Conservation (phyloP, 2,113 vertebrate species). For the Chloebia gouldiae region DNA sequence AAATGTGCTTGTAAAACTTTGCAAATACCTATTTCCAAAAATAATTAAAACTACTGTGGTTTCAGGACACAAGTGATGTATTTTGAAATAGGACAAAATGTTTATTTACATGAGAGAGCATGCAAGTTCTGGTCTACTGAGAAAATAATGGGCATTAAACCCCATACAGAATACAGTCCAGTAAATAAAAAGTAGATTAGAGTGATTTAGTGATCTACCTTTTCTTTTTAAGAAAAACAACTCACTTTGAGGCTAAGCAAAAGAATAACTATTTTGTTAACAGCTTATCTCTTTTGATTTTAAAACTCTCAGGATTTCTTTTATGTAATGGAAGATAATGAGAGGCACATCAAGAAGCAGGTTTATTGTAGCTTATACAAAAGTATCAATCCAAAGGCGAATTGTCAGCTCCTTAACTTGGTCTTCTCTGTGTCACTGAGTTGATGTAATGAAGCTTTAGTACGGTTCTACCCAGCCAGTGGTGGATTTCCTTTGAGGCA, state of each 20-base stretch:
- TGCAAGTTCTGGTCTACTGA: background rate
- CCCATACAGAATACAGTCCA: background rate
- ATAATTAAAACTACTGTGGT: background rate
- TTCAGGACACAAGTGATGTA: background rate
- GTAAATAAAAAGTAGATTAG: background rate
- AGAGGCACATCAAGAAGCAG: background rate
- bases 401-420: background rate
- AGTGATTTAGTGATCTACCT: background rate
- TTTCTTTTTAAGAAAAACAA: background rate
- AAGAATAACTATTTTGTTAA: background rate
- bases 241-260: background rate
- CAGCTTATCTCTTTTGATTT: background rate
- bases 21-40: constrained; percentile 12
- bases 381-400: rapidly evolving
- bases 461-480: background rate
- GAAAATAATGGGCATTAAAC: constrained; percentile 19
- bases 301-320: background rate
- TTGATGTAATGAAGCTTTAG: background rate
- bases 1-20: background rate
- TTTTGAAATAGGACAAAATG: constrained; percentile 8
- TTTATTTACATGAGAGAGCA: constrained; percentile 22
- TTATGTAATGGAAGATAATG: background rate
- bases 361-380: background rate
- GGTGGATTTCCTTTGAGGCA: background rate
- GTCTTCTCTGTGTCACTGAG: background rate